A percentile compares a stretch with the other conserved stretches of the same genome.
Conservation (phyloP, 2,797 vertebrate genomes). For the Sebastiscus albofasciatus region DNA sequence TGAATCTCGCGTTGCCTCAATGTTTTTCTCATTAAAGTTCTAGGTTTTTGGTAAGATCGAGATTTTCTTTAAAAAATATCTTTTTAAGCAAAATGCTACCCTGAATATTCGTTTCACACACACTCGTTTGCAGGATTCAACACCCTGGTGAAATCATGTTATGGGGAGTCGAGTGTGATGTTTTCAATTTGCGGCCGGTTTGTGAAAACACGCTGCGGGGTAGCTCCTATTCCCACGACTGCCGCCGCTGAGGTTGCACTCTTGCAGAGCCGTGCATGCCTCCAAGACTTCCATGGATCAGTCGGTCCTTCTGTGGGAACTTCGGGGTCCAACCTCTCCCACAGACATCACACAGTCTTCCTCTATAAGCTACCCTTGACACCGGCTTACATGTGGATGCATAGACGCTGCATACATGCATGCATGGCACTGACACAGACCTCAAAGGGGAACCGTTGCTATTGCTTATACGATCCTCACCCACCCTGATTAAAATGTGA, state of each 20-base stretch:
- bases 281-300: conserved; percentile 41
- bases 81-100: conserved; percentile 5
- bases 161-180: background rate
- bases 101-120: conserved; percentile 21
- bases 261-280: conserved; percentile 7
- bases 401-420: background rate
- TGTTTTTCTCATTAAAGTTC: conserved; percentile 55
- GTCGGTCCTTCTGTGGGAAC: conserved; percentile 62
- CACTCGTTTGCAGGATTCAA: conserved; percentile 27
- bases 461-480: conserved; percentile 20
- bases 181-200: conserved; percentile 32
- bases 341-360: conserved; percentile 34
- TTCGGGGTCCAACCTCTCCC: conserved; percentile 64
- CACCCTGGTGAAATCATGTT: conserved; percentile 21
- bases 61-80: conserved; percentile 9
- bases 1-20: conserved; percentile 18
- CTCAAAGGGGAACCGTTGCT: conserved; percentile 28
- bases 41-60: conserved; percentile 11
- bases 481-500: conserved; percentile 71
- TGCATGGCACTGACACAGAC: conserved; percentile 19
- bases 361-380: conserved; percentile 27
- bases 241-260: conserved; percentile 48
- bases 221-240: conserved; percentile 44
- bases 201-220: conserved; percentile 31
- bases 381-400: conserved; percentile 21